Evolutionary conservation across 1,140 invertebrate genomes (phyloP).

Genomic region (Drosophila rhopaloa): DNA sequence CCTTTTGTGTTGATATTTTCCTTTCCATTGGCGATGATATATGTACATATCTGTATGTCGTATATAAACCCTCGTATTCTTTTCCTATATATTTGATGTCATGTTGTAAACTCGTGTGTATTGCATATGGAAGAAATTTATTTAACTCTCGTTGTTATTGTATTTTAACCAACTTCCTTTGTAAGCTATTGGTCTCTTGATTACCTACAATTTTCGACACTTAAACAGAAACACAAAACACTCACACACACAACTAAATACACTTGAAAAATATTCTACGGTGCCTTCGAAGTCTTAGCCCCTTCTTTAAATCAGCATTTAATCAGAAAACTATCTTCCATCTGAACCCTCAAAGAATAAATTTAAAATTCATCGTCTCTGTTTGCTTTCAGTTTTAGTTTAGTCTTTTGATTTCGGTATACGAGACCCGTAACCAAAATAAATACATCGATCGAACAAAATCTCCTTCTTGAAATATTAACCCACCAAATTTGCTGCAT

Average conservation of each 20-base stretch:
- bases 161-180: slow-evolving; percentile 68
- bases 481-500: slow-evolving; percentile 77
- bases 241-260: slow-evolving; percentile 28
- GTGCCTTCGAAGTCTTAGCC: slow-evolving; percentile 18
- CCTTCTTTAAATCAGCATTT: slow-evolving; percentile 13
- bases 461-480: slow-evolving; percentile 67
- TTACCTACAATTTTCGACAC: slow-evolving; percentile 49
- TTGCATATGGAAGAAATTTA: slow-evolving; percentile 61
- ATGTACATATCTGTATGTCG: slow-evolving; percentile 56
- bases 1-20: slow-evolving; percentile 60
- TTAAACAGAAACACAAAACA: slow-evolving; percentile 32
- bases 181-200: slow-evolving; percentile 69
- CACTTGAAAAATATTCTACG: slow-evolving; percentile 25
- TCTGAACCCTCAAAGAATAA: not conserved
- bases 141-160: slow-evolving; percentile 65
- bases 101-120: slow-evolving; percentile 67
- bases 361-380: slow-evolving; percentile 10
- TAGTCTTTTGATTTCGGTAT: slow-evolving; percentile 30
- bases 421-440: slow-evolving; percentile 37
- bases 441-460: slow-evolving; percentile 39
- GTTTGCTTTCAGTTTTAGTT: slow-evolving; percentile 14
- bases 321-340: slow-evolving; percentile 25
- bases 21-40: slow-evolving; percentile 50
- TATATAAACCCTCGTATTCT: slow-evolving; percentile 48
- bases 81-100: slow-evolving; percentile 70